phyloP scores from a whole-genome alignment of 2,113 vertebrate genomes.

The Agapornis roseicollis region DNA sequence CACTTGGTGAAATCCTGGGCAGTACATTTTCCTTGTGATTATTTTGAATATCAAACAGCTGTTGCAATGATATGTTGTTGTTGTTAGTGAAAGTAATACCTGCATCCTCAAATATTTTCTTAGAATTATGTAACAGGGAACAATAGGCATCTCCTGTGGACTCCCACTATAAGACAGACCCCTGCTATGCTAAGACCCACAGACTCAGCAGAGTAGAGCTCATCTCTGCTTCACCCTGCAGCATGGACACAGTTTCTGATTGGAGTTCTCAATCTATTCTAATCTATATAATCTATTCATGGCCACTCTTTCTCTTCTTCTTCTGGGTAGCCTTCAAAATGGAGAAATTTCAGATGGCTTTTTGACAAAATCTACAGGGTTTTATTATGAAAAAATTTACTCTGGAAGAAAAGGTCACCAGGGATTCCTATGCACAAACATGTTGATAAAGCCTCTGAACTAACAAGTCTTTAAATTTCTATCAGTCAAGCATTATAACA shows the following conservation, averaged over 20 bases:
- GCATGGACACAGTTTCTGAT: background rate
- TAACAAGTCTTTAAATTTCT: background rate
- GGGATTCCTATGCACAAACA: background rate
- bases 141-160: background rate
- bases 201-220: background rate
- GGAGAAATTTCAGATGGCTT: background rate
- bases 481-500: background rate
- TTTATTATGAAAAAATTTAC: background rate
- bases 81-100: background rate
- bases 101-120: background rate
- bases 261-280: background rate
- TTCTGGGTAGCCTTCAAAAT: background rate
- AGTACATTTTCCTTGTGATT: conserved; percentile 9
- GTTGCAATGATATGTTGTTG: background rate
- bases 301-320: background rate
- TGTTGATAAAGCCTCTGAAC: background rate
- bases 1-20: background rate
- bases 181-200: background rate
- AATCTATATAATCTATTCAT: background rate
- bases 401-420: background rate
- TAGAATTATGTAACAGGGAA: background rate
- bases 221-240: background rate
- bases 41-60: conserved; percentile 21
- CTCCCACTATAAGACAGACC: background rate
- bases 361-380: background rate